These are phyloP conservation scores for Andrena fulva DNA, from an alignment of 2,888 invertebrate genomes.

Conservation along the genomic window DNA sequence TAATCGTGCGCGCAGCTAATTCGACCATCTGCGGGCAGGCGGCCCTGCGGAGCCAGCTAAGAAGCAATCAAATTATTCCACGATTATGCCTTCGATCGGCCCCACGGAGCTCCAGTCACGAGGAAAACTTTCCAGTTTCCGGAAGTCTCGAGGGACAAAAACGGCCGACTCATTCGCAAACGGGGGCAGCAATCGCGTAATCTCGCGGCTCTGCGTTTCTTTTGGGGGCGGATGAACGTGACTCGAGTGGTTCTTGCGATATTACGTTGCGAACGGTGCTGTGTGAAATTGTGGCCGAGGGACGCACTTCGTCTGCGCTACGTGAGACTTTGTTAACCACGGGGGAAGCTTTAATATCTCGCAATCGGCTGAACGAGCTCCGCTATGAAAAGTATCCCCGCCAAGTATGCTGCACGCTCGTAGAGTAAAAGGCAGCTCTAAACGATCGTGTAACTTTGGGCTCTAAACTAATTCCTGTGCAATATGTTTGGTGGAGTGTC, in stretches of 20 bases:
- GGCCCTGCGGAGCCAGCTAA: conserved; percentile 17
- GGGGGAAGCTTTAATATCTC: neutral
- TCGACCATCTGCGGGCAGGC: conserved; percentile 5
- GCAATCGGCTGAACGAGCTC: too few species aligned
- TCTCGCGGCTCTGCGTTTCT: neutral
- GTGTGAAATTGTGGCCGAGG: conserved; percentile 10
- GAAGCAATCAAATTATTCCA: conserved; percentile 49
- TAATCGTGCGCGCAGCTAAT: conserved; percentile 34
- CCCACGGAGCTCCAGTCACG: neutral
- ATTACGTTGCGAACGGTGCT: conserved; percentile 8
- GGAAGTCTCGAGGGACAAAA: neutral
- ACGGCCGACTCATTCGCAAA: neutral
- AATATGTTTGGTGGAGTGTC: conserved; percentile 39
- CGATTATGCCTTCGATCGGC: neutral
- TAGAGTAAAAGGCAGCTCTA: neutral
- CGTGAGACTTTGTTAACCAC: conserved; percentile 16
- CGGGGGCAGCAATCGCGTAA: conserved; percentile 10
- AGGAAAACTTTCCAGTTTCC: conserved; percentile 4
- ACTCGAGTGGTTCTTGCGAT: conserved; percentile 26
- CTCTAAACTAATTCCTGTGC: conserved; percentile 6
- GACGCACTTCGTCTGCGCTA: conserved; percentile 27
- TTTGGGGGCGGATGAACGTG: conserved; percentile 29
- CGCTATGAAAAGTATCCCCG: neutral
- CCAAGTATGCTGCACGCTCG: neutral
- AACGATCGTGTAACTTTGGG: neutral